Evolutionary conservation across 2,888 invertebrate genomes (phyloP).

Genomic region (Epinotia demarniana): DNA sequence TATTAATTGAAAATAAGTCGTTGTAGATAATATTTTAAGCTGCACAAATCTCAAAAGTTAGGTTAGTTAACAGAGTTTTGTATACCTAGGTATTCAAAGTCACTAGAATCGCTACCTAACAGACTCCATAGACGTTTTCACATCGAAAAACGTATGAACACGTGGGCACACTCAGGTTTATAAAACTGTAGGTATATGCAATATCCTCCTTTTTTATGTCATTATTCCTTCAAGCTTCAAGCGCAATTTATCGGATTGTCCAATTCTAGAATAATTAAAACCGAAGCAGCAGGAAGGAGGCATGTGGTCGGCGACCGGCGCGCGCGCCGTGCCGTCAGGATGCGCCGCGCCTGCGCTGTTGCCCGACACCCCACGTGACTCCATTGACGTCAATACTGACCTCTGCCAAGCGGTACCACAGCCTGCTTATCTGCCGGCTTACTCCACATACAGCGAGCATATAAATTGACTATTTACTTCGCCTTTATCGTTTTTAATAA

Average conservation of each 20-base stretch:
- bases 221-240: too few species aligned
- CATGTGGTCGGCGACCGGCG: not conserved
- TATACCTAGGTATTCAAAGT: too few species aligned
- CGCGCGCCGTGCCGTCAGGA: slow-evolving; percentile 32
- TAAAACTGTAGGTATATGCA: too few species aligned
- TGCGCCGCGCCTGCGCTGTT: slow-evolving; percentile 47
- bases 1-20: too few species aligned
- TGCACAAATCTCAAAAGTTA: too few species aligned
- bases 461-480: slow-evolving; percentile 46
- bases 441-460: slow-evolving; percentile 62
- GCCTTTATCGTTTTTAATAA: slow-evolving; percentile 33
- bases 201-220: too few species aligned
- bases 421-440: slow-evolving; percentile 75
- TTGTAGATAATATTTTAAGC: too few species aligned
- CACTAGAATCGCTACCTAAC: too few species aligned
- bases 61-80: too few species aligned
- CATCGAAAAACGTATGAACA: too few species aligned
- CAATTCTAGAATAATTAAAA: slow-evolving; percentile 7
- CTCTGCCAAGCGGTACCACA: slow-evolving; percentile 80
- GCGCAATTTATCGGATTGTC: not conserved
- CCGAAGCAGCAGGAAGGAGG: slow-evolving; percentile 12
- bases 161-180: too few species aligned
- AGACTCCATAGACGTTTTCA: too few species aligned
- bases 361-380: slow-evolving; percentile 83
- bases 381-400: slow-evolving; percentile 90